phyloP scores from a whole-genome alignment of 2,113 vertebrate species.

The Globicephala melas region DNA sequence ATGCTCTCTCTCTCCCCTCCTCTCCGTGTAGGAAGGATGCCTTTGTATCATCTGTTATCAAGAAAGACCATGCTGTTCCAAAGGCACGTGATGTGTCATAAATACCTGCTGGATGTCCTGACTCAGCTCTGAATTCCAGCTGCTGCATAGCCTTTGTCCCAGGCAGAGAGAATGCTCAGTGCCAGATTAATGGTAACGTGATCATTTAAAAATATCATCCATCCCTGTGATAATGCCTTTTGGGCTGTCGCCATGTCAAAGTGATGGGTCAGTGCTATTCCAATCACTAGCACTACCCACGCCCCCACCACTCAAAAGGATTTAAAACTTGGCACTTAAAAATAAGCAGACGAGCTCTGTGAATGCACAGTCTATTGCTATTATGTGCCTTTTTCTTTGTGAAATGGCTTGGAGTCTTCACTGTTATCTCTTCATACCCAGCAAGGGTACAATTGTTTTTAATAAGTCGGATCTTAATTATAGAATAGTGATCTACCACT shows the following conservation, averaged over 20 bases:
- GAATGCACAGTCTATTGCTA: not conserved
- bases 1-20: not conserved
- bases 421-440: not conserved
- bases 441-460: not conserved
- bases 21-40: not conserved
- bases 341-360: not conserved
- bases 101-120: not conserved
- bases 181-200: not conserved
- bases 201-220: slow-evolving; percentile 45
- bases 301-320: not conserved
- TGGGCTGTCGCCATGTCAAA: not conserved
- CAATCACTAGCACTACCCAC: not conserved
- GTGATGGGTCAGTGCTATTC: not conserved
- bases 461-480: not conserved
- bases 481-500: not conserved
- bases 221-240: not conserved
- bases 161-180: not conserved
- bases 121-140: not conserved
- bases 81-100: not conserved
- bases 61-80: slow-evolving; percentile 3
- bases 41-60: slow-evolving; percentile 53
- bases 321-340: slow-evolving; percentile 21
- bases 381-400: not conserved
- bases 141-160: not conserved
- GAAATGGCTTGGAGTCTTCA: not conserved